A percentile compares a stretch with the other conserved stretches of the same genome.
These are phyloP conservation scores for Belonocnema kinseyi DNA, from an alignment of 1,140 invertebrate genomes.

Conservation along the genomic window DNA sequence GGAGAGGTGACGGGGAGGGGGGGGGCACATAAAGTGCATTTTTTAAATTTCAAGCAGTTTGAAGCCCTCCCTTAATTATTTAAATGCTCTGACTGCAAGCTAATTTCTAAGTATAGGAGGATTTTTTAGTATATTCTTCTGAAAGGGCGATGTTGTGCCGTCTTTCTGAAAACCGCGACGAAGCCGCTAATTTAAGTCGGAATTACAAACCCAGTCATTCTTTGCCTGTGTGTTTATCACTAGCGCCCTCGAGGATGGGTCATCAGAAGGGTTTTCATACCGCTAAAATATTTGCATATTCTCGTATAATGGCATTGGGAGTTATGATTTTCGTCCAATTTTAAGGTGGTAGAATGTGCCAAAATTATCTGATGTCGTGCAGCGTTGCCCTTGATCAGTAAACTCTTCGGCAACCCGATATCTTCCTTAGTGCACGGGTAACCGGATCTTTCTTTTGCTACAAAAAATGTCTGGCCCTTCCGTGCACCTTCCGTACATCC, in stretches of 20 bases:
- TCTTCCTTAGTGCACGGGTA: conserved; percentile 54
- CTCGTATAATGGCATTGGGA: not conserved
- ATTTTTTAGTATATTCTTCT: not conserved
- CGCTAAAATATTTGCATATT: conserved; percentile 15
- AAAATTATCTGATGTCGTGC: conserved; percentile 29
- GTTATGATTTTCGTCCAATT: not conserved
- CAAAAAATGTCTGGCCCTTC: not conserved
- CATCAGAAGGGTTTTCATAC: not conserved
- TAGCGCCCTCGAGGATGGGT: conserved; percentile 9
- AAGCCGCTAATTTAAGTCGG: not conserved
- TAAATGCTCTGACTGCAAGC: not conserved
- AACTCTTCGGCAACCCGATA: conserved; percentile 55
- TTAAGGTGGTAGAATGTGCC: not conserved
- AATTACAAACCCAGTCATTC: not conserved
- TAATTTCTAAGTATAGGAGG: not conserved
- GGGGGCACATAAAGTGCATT: not conserved
- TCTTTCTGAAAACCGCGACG: not conserved
- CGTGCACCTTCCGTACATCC: not conserved
- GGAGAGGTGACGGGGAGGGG: too few relatives aligned
- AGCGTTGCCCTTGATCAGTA: conserved; percentile 50
- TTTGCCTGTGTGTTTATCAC: not conserved
- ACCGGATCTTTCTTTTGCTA: conserved; percentile 55
- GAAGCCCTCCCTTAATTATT: not conserved
- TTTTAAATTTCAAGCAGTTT: not conserved
- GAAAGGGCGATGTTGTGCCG: not conserved